Conservation (phyloP, 2,888 invertebrate genomes). For the Idaea biselata region DNA sequence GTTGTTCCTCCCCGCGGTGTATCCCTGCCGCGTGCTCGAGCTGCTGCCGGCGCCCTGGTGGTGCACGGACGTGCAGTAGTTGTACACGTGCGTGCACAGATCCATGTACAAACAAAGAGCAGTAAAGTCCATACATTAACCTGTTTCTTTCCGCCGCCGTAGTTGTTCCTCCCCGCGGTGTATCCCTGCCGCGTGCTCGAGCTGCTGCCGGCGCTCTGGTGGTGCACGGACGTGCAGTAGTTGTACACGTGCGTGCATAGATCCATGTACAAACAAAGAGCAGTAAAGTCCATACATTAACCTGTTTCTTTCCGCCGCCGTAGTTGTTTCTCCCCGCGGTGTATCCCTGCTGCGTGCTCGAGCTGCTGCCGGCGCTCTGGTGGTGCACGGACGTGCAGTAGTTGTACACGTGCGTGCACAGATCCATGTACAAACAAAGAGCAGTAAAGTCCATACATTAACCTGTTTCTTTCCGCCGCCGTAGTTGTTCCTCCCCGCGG, state of each 20-base stretch:
- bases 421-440: too few species aligned
- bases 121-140: too few species aligned
- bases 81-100: conserved; percentile 97
- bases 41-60: conserved; percentile 68
- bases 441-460: too few species aligned
- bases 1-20: too few species aligned
- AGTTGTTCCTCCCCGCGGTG: too few species aligned
- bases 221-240: conserved; percentile 98
- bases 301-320: too few species aligned
- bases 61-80: conserved; percentile 98
- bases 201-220: conserved; percentile 62
- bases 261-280: conserved; percentile 91
- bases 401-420: conserved; percentile 91
- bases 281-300: too few species aligned
- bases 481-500: too few species aligned
- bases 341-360: conserved; percentile 9
- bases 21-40: conserved; percentile 9
- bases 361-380: conserved; percentile 54
- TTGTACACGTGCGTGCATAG: conserved; percentile 98
- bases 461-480: too few species aligned
- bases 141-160: too few species aligned
- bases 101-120: conserved; percentile 91
- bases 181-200: conserved; percentile 9
- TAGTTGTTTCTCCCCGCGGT: too few species aligned
- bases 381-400: conserved; percentile 98